Evolutionary conservation across 2,113 vertebrate species (phyloP), one percentile per base, ranked within the genome.

Genomic region (Mirounga angustirostris): DNA sequence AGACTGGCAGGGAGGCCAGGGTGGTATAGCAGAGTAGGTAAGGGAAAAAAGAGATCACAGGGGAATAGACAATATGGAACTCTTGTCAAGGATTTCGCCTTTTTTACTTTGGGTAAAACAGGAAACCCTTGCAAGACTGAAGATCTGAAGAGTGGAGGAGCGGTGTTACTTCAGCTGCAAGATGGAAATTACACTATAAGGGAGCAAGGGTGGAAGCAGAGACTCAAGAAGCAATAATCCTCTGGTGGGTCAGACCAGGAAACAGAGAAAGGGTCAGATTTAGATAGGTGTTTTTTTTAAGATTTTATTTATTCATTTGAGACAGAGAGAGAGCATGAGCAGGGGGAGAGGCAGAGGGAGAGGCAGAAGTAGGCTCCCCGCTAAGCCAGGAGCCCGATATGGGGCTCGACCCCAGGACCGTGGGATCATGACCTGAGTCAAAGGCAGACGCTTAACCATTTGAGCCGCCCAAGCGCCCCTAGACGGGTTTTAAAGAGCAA

Each of bases 61-160:
- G 19, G 94, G 18, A 71, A 94, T 1, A 71, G 28, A 56, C 40
- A 73, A 61, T 16, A 56, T 0, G 85, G 40, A 89, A 92, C 15
- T 88, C 19, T 24, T 33, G 52, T 50, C 96, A 78, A 69, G 43
- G 40, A 89, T 16, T 67, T 15, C 7, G 4, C 50, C 6, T 96
- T 95, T 94, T 95, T 92, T 59, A 79, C 52, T 89, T 61, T 91
- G 24, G 52, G 59, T 56, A 97, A 91, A 87, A 85, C 0, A 22
- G 52, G 22, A 93, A 97, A 65, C 8, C 28, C n/a, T 22, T 74
- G n/a, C 74, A 78, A 50, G 43, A 78, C 7, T 26, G 18, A 94
- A 92, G n/a, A 84, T 30, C 6, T 82, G 33, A 87, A 95, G 28
- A 92, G 74, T 40, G 16, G 14, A 90, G 21, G 26, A 67, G 69